These are phyloP conservation scores for Apeltes quadracus DNA, from an alignment of 2,113 vertebrate genomes.

Conservation along the genomic window DNA sequence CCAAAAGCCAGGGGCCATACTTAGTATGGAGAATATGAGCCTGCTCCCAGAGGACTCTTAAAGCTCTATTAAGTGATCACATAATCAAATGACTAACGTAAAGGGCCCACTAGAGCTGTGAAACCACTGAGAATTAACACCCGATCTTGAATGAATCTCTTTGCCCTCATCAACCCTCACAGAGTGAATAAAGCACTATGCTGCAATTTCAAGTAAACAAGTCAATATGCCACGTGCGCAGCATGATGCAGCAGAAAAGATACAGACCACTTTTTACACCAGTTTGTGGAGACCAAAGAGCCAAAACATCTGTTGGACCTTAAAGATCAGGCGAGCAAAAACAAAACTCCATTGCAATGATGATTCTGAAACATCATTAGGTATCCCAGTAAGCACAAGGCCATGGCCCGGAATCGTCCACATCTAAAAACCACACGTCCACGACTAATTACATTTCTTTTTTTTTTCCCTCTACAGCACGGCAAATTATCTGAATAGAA, in stretches of 20 bases:
- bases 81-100: slow-evolving; percentile 31
- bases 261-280: not conserved
- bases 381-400: not conserved
- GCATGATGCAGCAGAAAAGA: not conserved
- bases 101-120: slow-evolving; percentile 10
- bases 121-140: slow-evolving; percentile 31
- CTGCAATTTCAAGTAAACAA: not conserved
- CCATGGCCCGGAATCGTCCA: not conserved
- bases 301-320: not conserved
- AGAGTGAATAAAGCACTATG: not conserved
- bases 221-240: not conserved
- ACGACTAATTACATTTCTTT: not conserved
- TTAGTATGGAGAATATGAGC: not conserved
- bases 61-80: slow-evolving; percentile 25
- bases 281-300: not conserved
- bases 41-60: slow-evolving; percentile 22
- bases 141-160: not conserved
- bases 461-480: not conserved
- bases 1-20: not conserved
- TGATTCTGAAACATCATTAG: slow-evolving; percentile 6
- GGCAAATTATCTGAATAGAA: not conserved
- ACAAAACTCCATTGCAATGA: not conserved
- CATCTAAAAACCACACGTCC: not conserved
- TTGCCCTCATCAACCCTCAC: not conserved
- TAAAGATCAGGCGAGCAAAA: not conserved